These are phyloP conservation scores for Eptesicus fuscus DNA, from an alignment of 2,113 vertebrate species.

Conservation along the genomic window DNA sequence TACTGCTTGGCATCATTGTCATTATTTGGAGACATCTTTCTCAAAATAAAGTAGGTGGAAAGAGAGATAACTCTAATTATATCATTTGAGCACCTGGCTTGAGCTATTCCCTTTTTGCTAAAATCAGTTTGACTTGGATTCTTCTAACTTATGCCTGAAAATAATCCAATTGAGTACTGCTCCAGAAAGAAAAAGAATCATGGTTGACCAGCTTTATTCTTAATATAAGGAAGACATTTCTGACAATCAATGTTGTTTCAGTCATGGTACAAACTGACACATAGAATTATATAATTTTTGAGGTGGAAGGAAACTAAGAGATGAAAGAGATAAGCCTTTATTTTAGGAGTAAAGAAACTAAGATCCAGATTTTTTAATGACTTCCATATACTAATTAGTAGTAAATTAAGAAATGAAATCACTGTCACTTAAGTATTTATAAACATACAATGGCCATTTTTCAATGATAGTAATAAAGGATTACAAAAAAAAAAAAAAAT, in stretches of 20 bases:
- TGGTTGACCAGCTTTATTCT: not conserved
- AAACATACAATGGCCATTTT: not conserved
- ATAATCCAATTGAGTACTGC: not conserved
- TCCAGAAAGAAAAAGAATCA: not conserved
- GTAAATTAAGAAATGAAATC: not conserved
- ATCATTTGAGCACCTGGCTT: not conserved
- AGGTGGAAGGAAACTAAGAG: not conserved
- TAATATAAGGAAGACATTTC: not conserved
- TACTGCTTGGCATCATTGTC: not conserved
- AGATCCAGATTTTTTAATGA: not conserved
- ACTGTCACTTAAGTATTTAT: not conserved
- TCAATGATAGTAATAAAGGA: not conserved
- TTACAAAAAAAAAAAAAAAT: not conserved
- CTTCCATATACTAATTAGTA: not conserved
- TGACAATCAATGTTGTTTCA: not conserved
- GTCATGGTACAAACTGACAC: not conserved
- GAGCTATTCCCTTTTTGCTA: not conserved
- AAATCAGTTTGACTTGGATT: not conserved
- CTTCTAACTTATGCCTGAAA: not conserved
- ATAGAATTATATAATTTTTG: not conserved
- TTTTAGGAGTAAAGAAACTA: not conserved
- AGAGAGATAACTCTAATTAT: not conserved
- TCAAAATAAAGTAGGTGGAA: not conserved
- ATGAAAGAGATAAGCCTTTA: not conserved
- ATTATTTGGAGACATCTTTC: not conserved